Base-by-base conservation (phyloP, 53 echinoderm and acorn worm species). In the Patiria pectinifera region DNA sequence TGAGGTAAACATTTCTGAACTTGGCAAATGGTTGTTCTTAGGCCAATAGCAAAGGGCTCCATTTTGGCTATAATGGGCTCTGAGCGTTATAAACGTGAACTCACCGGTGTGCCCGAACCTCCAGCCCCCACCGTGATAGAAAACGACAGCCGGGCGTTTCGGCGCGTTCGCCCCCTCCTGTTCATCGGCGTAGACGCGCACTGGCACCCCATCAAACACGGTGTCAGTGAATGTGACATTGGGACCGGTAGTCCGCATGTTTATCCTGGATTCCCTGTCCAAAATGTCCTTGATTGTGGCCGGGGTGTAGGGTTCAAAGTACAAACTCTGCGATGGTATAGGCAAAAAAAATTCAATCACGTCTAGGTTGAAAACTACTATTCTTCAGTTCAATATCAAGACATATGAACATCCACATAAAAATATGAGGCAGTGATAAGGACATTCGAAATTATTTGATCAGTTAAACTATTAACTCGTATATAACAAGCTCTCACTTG, bases 91-190 rank as follows among this genome's bases (percentile, higher is more conserved):
- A 21, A 2, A 18, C 16, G 35, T 35, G 35, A 35, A 53, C 71
- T 71, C 94, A 95, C 95, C 94, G 22, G 86, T 46, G 58, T 84
- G 74, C 1, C 95, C 93, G 22, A 83, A 22, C 19, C 85, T 82
- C 16, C 81, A 87, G 8, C 95, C 95, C 16, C 95, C 95, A 12
- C 95, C 95, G 49, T 95, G 95, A 22, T 87, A 86, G 71, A 63
- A 95, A 6, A 93, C 76, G 63, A 95, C 11, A 16, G 76, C 93
- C 3, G 94, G 89, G 78, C 78, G 78, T 45, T 45, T 35, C 7
- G 35, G 6, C 4, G 21, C 70, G 6, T 35, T 35, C 78, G 24
- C 8, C 43, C 78, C 43, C 78, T 11, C 11, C 43, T 45, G 78
- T 15, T 78, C 12, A 9, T 78, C 78, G 78, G 78, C 26, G 43